phyloP scores from a whole-genome alignment of 2,888 invertebrate genomes.

The Phalera bucephala region DNA sequence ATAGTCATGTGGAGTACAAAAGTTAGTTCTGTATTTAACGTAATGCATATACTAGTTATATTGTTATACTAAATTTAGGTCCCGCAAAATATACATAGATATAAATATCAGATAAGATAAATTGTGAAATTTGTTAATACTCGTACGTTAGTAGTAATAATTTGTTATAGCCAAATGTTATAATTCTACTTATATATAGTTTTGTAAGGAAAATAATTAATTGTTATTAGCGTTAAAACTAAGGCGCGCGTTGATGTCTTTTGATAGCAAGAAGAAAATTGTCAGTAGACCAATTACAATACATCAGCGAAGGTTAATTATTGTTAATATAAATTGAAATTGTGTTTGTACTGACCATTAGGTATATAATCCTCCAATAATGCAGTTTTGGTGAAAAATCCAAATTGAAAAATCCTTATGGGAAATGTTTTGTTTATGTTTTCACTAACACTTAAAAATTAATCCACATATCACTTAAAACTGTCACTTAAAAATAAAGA shows the following conservation, averaged over 20 bases:
- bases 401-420: slow-evolving; percentile 61
- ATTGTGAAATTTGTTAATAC: too few species aligned
- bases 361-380: slow-evolving; percentile 50
- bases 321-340: slow-evolving; percentile 12
- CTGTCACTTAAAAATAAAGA: slow-evolving; percentile 68
- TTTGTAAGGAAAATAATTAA: too few species aligned
- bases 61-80: too few species aligned
- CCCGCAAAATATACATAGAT: too few species aligned
- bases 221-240: slow-evolving; percentile 4
- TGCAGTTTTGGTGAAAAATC: slow-evolving; percentile 49
- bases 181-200: too few species aligned
- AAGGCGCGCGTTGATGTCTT: slow-evolving; percentile 78
- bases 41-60: too few species aligned
- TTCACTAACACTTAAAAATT: slow-evolving; percentile 71
- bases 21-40: too few species aligned
- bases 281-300: slow-evolving; percentile 12
- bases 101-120: too few species aligned
- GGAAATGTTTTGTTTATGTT: slow-evolving; percentile 54
- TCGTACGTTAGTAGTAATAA: too few species aligned
- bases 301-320: slow-evolving; percentile 2
- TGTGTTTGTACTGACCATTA: slow-evolving; percentile 56
- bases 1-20: background rate
- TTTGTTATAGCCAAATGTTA: too few species aligned
- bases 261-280: slow-evolving; percentile 43
- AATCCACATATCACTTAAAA: slow-evolving; percentile 69